These are phyloP conservation scores for Phylloscopus whistleri DNA, from an alignment of 2,113 vertebrate genomes.

Conservation along the genomic window DNA sequence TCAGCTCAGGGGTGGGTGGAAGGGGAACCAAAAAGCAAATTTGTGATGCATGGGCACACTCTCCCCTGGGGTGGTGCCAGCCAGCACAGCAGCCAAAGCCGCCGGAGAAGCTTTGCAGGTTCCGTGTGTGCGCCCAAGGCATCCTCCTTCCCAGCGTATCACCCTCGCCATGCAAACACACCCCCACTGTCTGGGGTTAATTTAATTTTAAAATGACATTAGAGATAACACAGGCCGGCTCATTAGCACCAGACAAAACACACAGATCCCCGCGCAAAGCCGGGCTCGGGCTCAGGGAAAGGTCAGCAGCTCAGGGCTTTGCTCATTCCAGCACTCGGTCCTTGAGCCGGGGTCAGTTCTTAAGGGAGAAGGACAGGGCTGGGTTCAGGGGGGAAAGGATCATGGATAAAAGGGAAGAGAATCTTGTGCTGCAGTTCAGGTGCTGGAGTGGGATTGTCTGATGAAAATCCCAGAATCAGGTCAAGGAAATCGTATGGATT, in stretches of 20 bases:
- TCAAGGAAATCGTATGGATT: not conserved
- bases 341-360: not conserved
- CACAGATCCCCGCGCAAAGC: not conserved
- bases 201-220: slow-evolving; percentile 51
- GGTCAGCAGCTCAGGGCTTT: not conserved
- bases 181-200: slow-evolving; percentile 62
- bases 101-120: slow-evolving; percentile 59
- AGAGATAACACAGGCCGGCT: slow-evolving; percentile 50
- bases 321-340: not conserved
- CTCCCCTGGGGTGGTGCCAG: slow-evolving; percentile 68
- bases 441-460: not conserved
- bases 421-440: not conserved
- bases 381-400: not conserved
- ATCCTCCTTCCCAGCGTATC: slow-evolving; percentile 47
- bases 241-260: slow-evolving; percentile 54
- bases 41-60: slow-evolving; percentile 66
- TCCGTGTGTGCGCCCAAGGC: slow-evolving; percentile 60
- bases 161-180: slow-evolving; percentile 61
- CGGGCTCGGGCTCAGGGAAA: not conserved
- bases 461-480: not conserved
- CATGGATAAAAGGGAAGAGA: not conserved
- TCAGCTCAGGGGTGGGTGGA: slow-evolving; percentile 62
- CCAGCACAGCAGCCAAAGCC: slow-evolving; percentile 58
- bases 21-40: slow-evolving; percentile 66
- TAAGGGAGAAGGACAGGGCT: not conserved